Base-by-base conservation (phyloP, 2,797 vertebrate genomes). In the Trichosurus vulpecula region DNA sequence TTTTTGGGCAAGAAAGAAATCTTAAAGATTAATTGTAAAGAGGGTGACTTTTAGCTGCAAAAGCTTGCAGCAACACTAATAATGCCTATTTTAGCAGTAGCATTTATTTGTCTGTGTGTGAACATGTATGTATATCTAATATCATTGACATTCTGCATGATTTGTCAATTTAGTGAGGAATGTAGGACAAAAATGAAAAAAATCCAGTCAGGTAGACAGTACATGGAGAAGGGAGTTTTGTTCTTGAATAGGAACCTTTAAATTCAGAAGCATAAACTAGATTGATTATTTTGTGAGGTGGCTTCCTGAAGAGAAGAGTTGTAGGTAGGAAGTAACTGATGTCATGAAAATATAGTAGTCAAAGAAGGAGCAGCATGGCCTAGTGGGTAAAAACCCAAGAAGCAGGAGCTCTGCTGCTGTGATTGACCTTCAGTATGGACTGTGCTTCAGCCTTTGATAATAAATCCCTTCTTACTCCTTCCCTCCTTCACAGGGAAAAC, bases 391-490 rank as follows among this genome's bases (percentile, higher is more conserved):
- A 66, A 87, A 55, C 53, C 35, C 57, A 87, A 91, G 93, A 96
- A 94, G 90, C 53, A 2, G 90, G 19, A 55, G 81, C n/a, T 81
- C 13, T 95, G 58, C 52, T 95, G 94, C 93, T 5, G 74, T 51
- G 52, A 92, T 11, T 94, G 89, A 97, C 95, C 58, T 96, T 97
- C 58, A 94, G 91, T 51, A 35, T 53, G 96, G 54, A 29, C 54
- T 96, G 56, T 54, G 54, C 51, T 97, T 94, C 91, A 0, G 31
- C 74, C 92, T 97, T 89, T 87, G 56, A 94, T 94, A 95, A 96
- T 93, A 94, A 94, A 92, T 95, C 52, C 66, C 74, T 74, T 41
- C 51, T 27, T 47, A 54, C 66, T 4, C 9, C 5, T 81, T 30
- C 10, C 9, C 12, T 90, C 22, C 13, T 19, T 66, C 55, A 92